Evolutionary conservation across 2,888 invertebrate species (phyloP), one percentile per base, ranked within the genome.

Genomic region (Phragmatobia fuliginosa): DNA sequence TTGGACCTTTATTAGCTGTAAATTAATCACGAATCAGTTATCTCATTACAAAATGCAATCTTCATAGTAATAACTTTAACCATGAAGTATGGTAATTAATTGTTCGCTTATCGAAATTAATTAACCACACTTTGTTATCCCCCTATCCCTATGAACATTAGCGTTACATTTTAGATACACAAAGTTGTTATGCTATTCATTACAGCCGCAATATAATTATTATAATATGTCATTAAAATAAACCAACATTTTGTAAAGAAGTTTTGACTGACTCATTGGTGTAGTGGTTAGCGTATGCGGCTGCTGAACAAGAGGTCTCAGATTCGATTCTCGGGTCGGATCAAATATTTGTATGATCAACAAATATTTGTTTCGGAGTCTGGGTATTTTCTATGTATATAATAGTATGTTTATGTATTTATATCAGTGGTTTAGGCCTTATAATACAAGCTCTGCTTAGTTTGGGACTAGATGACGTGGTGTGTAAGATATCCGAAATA

Each of bases 1-100:
- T 61, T 32, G 65, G 59, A 76, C 36, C 71, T 62, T 32, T 60
- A 69, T 74, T 70, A 78, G 59, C 59, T 76, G 74, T 70, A 71
- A 71, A 81, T 77, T 76, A 79, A 74, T 79, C 72, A 81, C 72
- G 77, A 79, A 73, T 70, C 79, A 71, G 78, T 76, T 81, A 63
- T 62, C 63, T 62, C 72, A 75, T 71, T 79, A 69, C 73, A 77
- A 60, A 72, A 80, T 72, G 58, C 70, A 71, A 72, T 66, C 33
- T 60, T 41, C 60, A 74, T 49, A 56, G 67, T 71, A 64, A 72
- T 76, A 71, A 70, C 70, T 67, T 67, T 28, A 65, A 66, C 59
- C 62, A 69, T 71, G 75, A 68, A 71, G 45, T 67, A 62, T 62
- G 66, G 52, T 75, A 75, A 70, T 74, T 73, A 74, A 81, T 76